A percentile compares a stretch with the other conserved stretches of the same genome.
Evolutionary conservation across 2,797 vertebrate genomes (phyloP).

Genomic region (Pygocentrus nattereri): DNA sequence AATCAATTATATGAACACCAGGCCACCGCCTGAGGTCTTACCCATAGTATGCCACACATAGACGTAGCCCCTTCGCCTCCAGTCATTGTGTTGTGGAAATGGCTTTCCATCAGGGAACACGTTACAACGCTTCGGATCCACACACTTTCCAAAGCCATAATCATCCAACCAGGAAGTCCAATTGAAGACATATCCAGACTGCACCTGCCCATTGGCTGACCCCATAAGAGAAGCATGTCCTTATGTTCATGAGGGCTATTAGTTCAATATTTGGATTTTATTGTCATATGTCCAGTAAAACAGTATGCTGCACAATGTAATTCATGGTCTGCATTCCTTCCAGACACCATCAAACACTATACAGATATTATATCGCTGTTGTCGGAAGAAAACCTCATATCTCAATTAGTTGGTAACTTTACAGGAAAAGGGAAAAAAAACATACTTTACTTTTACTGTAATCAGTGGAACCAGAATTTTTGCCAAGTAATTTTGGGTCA

Average conservation of each 20-base stretch:
- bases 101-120: constrained; percentile 90
- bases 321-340: too few relatives aligned
- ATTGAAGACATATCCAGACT: constrained; percentile 84
- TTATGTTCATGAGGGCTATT: neutral
- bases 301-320: too few relatives aligned
- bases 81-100: constrained; percentile 84
- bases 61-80: constrained; percentile 86
- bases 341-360: too few relatives aligned
- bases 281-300: too few relatives aligned
- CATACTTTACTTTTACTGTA: too few relatives aligned
- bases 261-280: too few relatives aligned
- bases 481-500: too few relatives aligned
- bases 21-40: constrained; percentile 64
- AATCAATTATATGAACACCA: neutral
- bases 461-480: too few relatives aligned
- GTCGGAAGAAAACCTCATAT: too few relatives aligned
- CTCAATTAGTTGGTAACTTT: too few relatives aligned
- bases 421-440: too few relatives aligned
- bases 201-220: constrained; percentile 73
- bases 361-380: too few relatives aligned
- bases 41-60: constrained; percentile 92
- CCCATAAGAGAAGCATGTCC: neutral
- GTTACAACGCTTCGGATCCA: constrained; percentile 70
- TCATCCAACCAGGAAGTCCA: constrained; percentile 87
- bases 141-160: constrained; percentile 78